Evolutionary conservation across 92 coral and sea anemone species (phyloP).

Genomic region (Porites lobata): DNA sequence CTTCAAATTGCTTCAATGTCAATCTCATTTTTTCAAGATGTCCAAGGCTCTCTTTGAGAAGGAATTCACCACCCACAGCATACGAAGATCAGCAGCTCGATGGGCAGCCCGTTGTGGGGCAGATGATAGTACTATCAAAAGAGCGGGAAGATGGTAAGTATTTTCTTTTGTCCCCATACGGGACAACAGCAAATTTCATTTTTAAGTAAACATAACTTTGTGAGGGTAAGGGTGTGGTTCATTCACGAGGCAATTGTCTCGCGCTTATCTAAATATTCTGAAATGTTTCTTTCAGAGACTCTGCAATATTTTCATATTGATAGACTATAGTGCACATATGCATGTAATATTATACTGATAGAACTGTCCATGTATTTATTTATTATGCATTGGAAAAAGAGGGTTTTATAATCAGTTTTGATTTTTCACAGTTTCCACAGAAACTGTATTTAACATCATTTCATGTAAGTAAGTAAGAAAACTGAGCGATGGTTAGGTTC

Average conservation of each 20-base stretch:
- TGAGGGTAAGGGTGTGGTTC: slow-evolving; percentile 13
- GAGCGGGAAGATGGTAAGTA: slow-evolving; percentile 72
- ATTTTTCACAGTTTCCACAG: neutral
- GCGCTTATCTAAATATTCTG: neutral
- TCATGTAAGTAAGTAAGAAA: slow-evolving; percentile 4
- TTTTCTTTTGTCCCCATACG: neutral
- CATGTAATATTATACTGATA: neutral
- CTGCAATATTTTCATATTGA: neutral
- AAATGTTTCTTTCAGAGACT: slow-evolving; percentile 8
- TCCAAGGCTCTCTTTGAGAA: slow-evolving; percentile 1
- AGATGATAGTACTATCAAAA: slow-evolving; percentile 22
- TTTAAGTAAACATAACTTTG: slow-evolving; percentile 6
- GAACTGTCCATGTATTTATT: slow-evolving; percentile 9
- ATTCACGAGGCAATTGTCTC: slow-evolving; percentile 15
- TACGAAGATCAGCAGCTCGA: slow-evolving; percentile 69
- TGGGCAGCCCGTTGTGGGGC: slow-evolving; percentile 82
- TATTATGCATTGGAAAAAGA: neutral
- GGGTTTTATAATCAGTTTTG: neutral
- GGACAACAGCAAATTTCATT: slow-evolving; percentile 10
- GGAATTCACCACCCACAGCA: slow-evolving; percentile 3
- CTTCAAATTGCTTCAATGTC: neutral
- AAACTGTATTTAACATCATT: neutral
- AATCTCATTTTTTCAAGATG: slow-evolving; percentile 40
- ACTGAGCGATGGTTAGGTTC: neutral
- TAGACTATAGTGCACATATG: slow-evolving; percentile 1